These are phyloP conservation scores for Pica pica DNA, from an alignment of 2,113 vertebrate genomes.

Conservation along the genomic window DNA sequence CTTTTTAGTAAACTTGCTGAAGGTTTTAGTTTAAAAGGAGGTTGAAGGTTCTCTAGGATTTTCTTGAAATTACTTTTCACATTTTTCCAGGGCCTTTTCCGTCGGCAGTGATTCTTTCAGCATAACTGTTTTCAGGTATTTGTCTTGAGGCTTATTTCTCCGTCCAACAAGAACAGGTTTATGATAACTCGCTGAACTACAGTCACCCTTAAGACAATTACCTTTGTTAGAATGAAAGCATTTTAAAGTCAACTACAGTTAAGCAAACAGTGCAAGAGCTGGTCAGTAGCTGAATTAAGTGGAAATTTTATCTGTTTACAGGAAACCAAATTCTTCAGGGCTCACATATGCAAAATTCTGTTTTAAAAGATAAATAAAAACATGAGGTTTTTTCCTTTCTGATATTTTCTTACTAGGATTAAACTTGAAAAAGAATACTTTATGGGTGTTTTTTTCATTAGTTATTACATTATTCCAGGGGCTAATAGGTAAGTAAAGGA, in stretches of 20 bases:
- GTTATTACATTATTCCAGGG: not conserved
- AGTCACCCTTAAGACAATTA: not conserved
- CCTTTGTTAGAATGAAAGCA: not conserved
- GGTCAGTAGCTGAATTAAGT: not conserved
- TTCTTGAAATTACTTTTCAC: not conserved
- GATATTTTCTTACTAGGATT: not conserved
- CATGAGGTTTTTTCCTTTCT: not conserved
- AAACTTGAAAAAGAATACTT: not conserved
- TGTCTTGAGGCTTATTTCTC: not conserved
- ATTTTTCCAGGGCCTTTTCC: not conserved
- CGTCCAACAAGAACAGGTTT: not conserved
- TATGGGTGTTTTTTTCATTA: not conserved
- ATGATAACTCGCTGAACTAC: not conserved
- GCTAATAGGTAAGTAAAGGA: not conserved
- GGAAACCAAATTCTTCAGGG: not conserved
- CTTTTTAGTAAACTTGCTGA: not conserved
- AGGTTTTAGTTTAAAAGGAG: not conserved
- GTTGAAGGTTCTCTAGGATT: not conserved
- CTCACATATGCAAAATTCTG: not conserved
- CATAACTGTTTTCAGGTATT: not conserved
- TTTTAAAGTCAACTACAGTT: not conserved
- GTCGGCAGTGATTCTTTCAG: not conserved
- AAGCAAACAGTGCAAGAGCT: not conserved
- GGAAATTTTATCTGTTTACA: not conserved
- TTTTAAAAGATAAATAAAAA: not conserved